Conservation (phyloP, 2,797 vertebrate species). For the Psittacula derbiana region DNA sequence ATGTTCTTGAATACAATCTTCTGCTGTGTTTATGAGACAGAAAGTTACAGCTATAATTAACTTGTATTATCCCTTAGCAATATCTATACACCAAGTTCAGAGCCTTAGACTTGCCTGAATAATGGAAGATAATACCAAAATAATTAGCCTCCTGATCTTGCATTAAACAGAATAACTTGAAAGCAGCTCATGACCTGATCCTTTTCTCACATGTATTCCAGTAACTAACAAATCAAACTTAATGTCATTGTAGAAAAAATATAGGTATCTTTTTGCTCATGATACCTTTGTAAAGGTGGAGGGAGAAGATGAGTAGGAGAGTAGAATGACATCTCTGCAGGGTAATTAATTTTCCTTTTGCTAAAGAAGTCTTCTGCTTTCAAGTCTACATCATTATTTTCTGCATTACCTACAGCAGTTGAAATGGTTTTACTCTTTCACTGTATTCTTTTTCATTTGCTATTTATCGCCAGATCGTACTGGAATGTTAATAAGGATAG, state of each 20-base stretch:
- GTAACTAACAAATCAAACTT: not conserved
- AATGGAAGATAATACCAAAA: conserved; percentile 38
- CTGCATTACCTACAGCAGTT: not conserved
- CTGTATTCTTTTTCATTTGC: not conserved
- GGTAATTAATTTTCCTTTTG: not conserved
- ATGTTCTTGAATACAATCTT: not conserved
- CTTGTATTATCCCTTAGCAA: not conserved
- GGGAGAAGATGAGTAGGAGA: not conserved
- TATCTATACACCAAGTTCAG: not conserved
- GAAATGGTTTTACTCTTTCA: not conserved
- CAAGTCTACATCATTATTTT: not conserved
- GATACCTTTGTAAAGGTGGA: not conserved
- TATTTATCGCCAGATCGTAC: not conserved
- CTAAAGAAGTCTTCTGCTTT: not conserved
- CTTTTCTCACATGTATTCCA: not conserved
- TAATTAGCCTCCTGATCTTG: conserved; percentile 44
- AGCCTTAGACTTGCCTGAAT: not conserved
- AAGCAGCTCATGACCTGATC: not conserved
- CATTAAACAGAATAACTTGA: conserved; percentile 29
- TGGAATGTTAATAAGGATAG: not conserved
- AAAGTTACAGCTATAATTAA: conserved; percentile 9
- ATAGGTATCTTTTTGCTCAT: not conserved
- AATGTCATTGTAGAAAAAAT: not conserved
- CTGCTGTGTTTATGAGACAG: not conserved
- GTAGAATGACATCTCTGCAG: not conserved